Evolutionary conservation across 37 sponge, comb jelly and placozoan genomes (phyloP), one percentile per base, ranked within the genome.

Genomic region (Chondrosia reniformis): DNA sequence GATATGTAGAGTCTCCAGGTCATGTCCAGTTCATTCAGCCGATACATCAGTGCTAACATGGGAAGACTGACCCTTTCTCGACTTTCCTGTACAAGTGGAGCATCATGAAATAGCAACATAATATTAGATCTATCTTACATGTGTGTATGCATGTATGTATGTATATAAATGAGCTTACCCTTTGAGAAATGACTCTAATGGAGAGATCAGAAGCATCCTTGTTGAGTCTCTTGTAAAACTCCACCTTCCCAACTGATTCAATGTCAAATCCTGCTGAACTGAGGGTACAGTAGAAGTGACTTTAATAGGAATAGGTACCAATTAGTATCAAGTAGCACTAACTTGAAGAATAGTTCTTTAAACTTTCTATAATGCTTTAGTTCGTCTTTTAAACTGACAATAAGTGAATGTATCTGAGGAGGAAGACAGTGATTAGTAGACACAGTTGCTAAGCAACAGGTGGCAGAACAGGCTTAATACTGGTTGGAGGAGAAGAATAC

Each of bases 1-100:
- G 80, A n/a, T 12, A 91, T 74, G 27, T 79, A 87, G 32, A 38
- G 59, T 34, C 76, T 57, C 92, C 92, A 91, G n/a, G 81, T 75
- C 6, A 55, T 61, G 67, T 91, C 92, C 38, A 86, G 77, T 46
- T 87, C 88, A 77, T 87, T 77, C 46, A 91, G 66, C 30, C 92
- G 78, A 54, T 91, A 91, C 78, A 91, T 45, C 42, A 91, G 75
- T 0, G 87, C 92, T 25, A 91, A 31, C 87, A 91, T 78, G 67
- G 86, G 81, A 24, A 84, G 77, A 40, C 77, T 84, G 21, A 87
- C 31, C 5, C 28, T n/a, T 41, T 80, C 49, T 4, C 88, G 55
- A 8, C 81, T 74, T 24, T 80, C 75, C 92, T 91, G 58, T 32
- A 62, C 19, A 43, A 24, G 40, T 30, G 7, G 30, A 1, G 36